These are phyloP conservation scores for Actenoides hombroni DNA, from an alignment of 2,113 vertebrate species.

Conservation along the genomic window DNA sequence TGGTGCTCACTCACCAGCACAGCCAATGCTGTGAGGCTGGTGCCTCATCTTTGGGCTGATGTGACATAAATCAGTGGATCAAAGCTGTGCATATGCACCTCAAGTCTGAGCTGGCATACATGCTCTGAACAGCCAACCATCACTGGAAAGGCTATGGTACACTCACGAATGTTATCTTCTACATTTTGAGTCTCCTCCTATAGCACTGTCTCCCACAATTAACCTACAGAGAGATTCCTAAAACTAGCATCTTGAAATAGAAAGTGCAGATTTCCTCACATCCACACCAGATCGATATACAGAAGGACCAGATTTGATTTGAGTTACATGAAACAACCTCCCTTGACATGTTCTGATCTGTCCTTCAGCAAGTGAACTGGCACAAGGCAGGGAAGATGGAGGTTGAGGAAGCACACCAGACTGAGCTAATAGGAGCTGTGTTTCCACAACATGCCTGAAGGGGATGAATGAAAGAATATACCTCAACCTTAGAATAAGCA, in stretches of 20 bases:
- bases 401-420: background rate
- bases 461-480: slow-evolving; percentile 37
- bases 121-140: background rate
- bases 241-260: background rate
- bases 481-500: background rate
- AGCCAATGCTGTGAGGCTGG: background rate
- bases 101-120: background rate
- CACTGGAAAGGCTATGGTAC: background rate
- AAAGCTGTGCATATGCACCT: background rate
- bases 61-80: background rate
- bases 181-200: background rate
- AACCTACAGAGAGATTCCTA: background rate
- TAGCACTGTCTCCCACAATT: background rate
- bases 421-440: background rate
- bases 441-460: slow-evolving; percentile 1
- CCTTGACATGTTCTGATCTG: background rate
- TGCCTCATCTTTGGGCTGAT: background rate
- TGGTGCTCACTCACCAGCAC: background rate
- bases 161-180: background rate
- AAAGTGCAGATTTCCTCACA: background rate
- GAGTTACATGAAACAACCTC: background rate
- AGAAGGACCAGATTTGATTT: background rate
- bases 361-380: background rate
- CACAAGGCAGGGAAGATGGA: background rate
- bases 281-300: background rate